A percentile compares a stretch with the other conserved stretches of the same genome.
Conservation (phyloP, 2,113 vertebrate species). For the Hirundichthys speculiger region DNA sequence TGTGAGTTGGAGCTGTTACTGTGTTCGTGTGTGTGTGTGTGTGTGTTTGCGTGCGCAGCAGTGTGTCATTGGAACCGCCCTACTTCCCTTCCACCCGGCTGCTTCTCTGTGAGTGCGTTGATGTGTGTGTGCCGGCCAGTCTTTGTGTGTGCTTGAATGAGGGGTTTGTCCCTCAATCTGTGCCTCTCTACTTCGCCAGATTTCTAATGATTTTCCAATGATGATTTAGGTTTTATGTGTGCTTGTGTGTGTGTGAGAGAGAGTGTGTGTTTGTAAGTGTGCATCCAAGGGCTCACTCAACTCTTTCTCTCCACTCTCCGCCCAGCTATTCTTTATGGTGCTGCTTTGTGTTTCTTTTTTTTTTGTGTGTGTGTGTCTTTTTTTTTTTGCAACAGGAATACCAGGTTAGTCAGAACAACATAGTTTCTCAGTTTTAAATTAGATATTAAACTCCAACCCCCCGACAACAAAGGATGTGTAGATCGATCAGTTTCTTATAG, state of each 20-base stretch:
- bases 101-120: slow-evolving; percentile 64
- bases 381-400: not conserved
- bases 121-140: slow-evolving; percentile 68
- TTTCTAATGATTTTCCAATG: slow-evolving; percentile 92
- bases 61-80: slow-evolving; percentile 61
- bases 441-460: slow-evolving; percentile 15
- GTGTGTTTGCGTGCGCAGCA: slow-evolving; percentile 36
- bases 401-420: slow-evolving; percentile 15
- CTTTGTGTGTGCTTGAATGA: slow-evolving; percentile 86
- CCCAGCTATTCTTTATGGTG: slow-evolving; percentile 46
- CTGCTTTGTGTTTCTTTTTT: slow-evolving; percentile 39
- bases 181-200: slow-evolving; percentile 81
- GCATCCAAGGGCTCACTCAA: slow-evolving; percentile 34
- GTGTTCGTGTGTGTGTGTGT: slow-evolving; percentile 32
- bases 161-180: slow-evolving; percentile 89
- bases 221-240: slow-evolving; percentile 84
- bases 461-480: too few relatives aligned
- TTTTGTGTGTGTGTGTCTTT: too few relatives aligned
- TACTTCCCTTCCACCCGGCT: slow-evolving; percentile 69
- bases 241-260: slow-evolving; percentile 20
- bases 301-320: slow-evolving; percentile 20
- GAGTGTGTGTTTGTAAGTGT: slow-evolving; percentile 24
- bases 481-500: too few relatives aligned
- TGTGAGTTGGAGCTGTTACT: slow-evolving; percentile 58
- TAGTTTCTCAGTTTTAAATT: slow-evolving; percentile 10